Conservation (phyloP, 2,797 vertebrate genomes). For the Phrynocephalus vlangalii region DNA sequence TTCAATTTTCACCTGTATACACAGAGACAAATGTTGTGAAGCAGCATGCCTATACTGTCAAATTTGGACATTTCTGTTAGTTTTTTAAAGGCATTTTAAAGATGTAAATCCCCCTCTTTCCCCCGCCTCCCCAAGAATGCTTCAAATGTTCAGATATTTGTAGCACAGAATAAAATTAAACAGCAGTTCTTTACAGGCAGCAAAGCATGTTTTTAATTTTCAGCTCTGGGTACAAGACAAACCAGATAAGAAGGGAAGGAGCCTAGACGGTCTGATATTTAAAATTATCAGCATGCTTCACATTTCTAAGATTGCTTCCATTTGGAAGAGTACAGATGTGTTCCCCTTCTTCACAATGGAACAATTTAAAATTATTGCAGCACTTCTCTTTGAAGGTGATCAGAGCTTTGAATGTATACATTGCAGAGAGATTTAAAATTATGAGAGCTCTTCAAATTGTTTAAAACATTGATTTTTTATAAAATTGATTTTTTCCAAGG, state of each 20-base stretch:
- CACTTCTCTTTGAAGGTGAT: slow-evolving; percentile 73
- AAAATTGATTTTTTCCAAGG: slow-evolving; percentile 74
- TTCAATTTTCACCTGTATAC: not conserved
- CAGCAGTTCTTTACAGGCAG: not conserved
- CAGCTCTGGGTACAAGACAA: slow-evolving; percentile 12
- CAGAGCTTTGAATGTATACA: slow-evolving; percentile 59
- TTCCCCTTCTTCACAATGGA: slow-evolving; percentile 56
- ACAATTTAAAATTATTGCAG: slow-evolving; percentile 73
- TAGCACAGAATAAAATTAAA: slow-evolving; percentile 14
- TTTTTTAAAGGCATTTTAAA: slow-evolving; percentile 18
- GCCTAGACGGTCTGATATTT: slow-evolving; percentile 28
- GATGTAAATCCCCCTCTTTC: not conserved
- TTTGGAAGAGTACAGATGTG: slow-evolving; percentile 59
- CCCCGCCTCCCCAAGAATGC: not conserved
- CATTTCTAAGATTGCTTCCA: slow-evolving; percentile 66
- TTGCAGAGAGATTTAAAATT: slow-evolving; percentile 74
- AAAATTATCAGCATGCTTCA: slow-evolving; percentile 60
- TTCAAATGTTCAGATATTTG: not conserved
- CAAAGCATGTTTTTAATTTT: not conserved
- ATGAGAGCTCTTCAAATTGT: slow-evolving; percentile 76
- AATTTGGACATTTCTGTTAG: slow-evolving; percentile 64
- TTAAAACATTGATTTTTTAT: slow-evolving; percentile 82
- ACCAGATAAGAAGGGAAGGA: slow-evolving; percentile 8
- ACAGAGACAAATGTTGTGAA: slow-evolving; percentile 49
- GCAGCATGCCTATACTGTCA: slow-evolving; percentile 70